phyloP scores from a whole-genome alignment of 2,113 vertebrate genomes.

The Ptilonorhynchus violaceus region DNA sequence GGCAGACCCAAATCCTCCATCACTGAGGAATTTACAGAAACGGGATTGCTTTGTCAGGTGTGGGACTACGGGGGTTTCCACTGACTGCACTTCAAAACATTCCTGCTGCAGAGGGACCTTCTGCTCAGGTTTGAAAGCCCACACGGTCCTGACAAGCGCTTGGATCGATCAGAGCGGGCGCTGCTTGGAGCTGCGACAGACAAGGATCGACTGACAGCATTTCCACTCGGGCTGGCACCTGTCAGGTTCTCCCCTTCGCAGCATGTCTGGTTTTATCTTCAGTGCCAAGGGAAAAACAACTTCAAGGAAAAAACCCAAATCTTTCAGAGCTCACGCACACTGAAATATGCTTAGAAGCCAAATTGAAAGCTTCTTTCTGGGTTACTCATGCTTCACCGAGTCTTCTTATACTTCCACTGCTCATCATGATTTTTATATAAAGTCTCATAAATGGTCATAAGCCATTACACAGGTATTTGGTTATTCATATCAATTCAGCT shows the following conservation, averaged over 20 bases:
- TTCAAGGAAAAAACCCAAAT: neutral
- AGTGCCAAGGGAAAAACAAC: neutral
- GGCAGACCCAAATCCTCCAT: neutral
- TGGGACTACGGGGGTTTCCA: neutral
- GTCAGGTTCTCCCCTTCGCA: neutral
- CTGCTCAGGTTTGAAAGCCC: neutral
- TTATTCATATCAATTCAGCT: neutral
- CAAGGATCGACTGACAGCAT: neutral
- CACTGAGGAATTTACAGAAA: neutral
- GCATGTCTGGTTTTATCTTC: neutral
- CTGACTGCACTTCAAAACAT: neutral
- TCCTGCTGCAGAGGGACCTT: neutral
- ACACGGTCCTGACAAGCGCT: rapidly evolving
- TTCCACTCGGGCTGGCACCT: neutral
- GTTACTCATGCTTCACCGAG: neutral
- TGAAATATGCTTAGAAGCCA: neutral
- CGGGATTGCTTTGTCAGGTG: neutral
- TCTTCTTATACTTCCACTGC: neutral
- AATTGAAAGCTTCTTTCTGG: neutral
- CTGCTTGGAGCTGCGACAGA: neutral
- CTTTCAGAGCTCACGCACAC: neutral
- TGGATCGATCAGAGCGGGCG: neutral
- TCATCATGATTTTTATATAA: neutral
- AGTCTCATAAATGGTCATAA: conserved; percentile 21
- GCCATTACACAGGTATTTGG: conserved; percentile 21